These are phyloP conservation scores for Amphipyra berbera DNA, from an alignment of 2,888 invertebrate species.

Conservation along the genomic window DNA sequence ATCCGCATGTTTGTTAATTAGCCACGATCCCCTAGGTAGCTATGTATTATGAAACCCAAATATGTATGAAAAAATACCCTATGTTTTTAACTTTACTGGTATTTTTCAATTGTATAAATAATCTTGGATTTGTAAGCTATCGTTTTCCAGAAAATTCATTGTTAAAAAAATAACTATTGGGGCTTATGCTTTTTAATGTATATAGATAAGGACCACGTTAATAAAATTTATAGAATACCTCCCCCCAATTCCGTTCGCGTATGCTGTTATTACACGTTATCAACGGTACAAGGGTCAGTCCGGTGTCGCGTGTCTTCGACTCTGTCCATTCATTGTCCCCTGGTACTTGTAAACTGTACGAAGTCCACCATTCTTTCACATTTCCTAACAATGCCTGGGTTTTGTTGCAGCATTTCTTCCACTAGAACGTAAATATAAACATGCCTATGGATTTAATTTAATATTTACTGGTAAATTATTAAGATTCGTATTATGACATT, in stretches of 20 bases:
- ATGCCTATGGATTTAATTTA: slow-evolving; percentile 18
- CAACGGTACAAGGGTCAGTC: slow-evolving; percentile 61
- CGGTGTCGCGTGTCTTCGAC: slow-evolving; percentile 57
- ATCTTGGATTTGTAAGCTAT: no score
- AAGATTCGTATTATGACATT: not conserved
- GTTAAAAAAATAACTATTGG: no score
- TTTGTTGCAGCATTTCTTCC: slow-evolving; percentile 45
- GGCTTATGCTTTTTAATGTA: no score
- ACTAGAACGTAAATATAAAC: slow-evolving; percentile 34
- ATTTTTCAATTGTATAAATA: no score
- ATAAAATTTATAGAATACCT: slow-evolving; percentile 20
- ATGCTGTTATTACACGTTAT: slow-evolving; percentile 49
- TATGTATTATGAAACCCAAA: no score
- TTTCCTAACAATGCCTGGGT: slow-evolving; percentile 52
- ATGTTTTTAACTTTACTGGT: no score
- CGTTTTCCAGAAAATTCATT: no score
- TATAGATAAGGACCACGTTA: no score
- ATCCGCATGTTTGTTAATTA: no score
- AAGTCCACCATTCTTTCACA: slow-evolving; percentile 65
- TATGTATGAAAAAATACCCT: no score
- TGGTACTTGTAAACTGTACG: slow-evolving; percentile 55
- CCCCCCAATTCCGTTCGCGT: slow-evolving; percentile 25
- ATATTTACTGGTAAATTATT: not conserved
- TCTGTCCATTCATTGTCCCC: slow-evolving; percentile 60
- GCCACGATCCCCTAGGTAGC: no score